A percentile compares a stretch with the other conserved stretches of the same genome.
Evolutionary conservation across 2,113 vertebrate species (phyloP).

Genomic region (Elanus axillaris): DNA sequence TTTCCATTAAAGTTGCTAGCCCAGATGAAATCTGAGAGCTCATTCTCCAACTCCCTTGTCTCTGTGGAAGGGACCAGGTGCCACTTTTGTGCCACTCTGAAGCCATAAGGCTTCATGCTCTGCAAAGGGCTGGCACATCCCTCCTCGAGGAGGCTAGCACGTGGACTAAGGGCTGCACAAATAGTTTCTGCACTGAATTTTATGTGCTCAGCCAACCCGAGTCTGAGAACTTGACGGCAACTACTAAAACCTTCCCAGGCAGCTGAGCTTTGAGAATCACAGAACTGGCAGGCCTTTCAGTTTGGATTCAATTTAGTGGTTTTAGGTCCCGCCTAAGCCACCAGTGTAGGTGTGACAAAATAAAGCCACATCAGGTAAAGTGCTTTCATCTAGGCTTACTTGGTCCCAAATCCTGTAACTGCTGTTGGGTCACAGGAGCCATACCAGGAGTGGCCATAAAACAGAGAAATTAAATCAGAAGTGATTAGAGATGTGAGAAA

Average conservation of each 20-base stretch:
- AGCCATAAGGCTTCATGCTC: neutral
- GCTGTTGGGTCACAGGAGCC: neutral
- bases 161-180: neutral
- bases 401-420: neutral
- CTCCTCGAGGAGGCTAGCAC: neutral
- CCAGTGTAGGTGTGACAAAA: neutral
- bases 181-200: neutral
- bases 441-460: neutral
- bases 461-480: neutral
- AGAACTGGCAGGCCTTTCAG: neutral
- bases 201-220: neutral
- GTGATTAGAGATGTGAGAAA: neutral
- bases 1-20: neutral
- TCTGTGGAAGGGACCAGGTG: neutral
- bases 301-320: neutral
- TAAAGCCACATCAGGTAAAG: neutral
- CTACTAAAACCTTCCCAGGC: neutral
- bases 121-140: neutral
- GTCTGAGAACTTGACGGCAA: neutral
- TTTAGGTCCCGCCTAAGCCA: accelerated
- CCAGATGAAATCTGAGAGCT: neutral
- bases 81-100: neutral
- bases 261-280: neutral
- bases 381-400: neutral
- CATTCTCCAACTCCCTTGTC: neutral